Base-by-base conservation (phyloP, 2,888 invertebrate species). In the Rapana venosa region DNA sequence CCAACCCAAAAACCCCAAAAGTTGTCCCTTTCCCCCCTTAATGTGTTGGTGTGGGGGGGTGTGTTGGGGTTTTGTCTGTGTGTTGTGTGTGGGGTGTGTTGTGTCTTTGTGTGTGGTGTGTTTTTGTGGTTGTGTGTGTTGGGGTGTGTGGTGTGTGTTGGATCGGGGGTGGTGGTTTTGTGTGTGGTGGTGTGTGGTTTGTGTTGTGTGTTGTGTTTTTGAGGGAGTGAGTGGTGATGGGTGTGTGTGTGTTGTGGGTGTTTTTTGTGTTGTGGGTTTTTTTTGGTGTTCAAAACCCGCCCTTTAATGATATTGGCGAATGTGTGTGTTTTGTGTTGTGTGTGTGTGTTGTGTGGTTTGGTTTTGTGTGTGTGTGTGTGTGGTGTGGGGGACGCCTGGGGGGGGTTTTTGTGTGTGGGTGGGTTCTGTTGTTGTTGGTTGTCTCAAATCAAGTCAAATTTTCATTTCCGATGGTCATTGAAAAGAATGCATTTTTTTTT, bases 351-450 rank as follows among this genome's bases (percentile, higher is more conserved):
- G 13, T 20, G 1, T 20, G 1, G 77, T 77, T n/a, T 77, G 77
- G n/a, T n/a, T 77, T n/a, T 77, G 77, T 77, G 77, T 77, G 77
- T n/a, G 77, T 77, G 77, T n/a, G 77, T 77, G 77, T n/a, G 77
- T n/a, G 77, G 77, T n/a, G 77, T n/a, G 77, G n/a, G 30, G n/a
- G 77, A 0, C 6, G 1, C 6, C 2, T 13, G 30, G 5, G n/a
- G 2, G n/a, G 0, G 30, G 26, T 13, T 5, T n/a, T n/a, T 5
- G 26, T 77, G n/a, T 77, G 26, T n/a, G 4, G 5, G 26, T 30
- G 77, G n/a, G 30, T 17, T 79, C 35, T 79, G 79, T 79, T 47
- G 47, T 47, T 79, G 79, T 79, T 47, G 47, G 47, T 47, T 47
- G 47, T 47, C 2, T 47, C 8, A 47, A 5, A 47, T 47, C 47